Evolutionary conservation across 2,113 vertebrate species (phyloP).

Genomic region (Narcine bancroftii): DNA sequence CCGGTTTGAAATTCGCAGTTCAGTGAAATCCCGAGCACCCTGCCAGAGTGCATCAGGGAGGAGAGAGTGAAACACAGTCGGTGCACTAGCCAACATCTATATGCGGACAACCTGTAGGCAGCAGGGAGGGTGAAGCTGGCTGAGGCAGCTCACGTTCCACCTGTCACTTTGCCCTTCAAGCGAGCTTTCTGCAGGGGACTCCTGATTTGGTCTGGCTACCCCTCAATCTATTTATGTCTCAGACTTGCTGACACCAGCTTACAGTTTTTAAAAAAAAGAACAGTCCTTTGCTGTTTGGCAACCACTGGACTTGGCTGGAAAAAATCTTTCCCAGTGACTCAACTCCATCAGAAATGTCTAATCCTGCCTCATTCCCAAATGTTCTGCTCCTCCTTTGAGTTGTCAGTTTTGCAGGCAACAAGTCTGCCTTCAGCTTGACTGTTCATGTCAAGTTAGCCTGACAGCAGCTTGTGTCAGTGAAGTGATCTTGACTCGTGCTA

Average conservation of each 20-base stretch:
- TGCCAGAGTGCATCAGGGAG: not conserved
- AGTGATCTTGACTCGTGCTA: not conserved
- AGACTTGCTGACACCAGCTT: not conserved
- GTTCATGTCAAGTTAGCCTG: not conserved
- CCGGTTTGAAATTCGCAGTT: not conserved
- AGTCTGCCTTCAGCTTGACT: not conserved
- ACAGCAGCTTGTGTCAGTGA: not conserved
- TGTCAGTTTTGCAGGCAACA: not conserved
- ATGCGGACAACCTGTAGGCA: not conserved
- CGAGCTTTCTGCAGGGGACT: not conserved
- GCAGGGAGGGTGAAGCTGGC: not conserved
- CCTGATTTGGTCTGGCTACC: conserved; percentile 4
- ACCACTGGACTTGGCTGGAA: not conserved
- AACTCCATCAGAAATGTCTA: not conserved
- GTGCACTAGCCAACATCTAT: not conserved
- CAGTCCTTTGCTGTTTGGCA: not conserved
- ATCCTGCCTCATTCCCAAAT: not conserved
- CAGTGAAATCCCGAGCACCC: not conserved
- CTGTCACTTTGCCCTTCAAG: not conserved
- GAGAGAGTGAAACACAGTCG: not conserved
- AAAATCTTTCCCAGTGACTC: not conserved
- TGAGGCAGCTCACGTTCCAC: not conserved
- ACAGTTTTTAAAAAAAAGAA: not conserved
- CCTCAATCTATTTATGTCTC: not conserved
- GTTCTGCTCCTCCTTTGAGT: not conserved